Base-by-base conservation (phyloP, 2,113 vertebrate species). In the Pandion haliaetus region DNA sequence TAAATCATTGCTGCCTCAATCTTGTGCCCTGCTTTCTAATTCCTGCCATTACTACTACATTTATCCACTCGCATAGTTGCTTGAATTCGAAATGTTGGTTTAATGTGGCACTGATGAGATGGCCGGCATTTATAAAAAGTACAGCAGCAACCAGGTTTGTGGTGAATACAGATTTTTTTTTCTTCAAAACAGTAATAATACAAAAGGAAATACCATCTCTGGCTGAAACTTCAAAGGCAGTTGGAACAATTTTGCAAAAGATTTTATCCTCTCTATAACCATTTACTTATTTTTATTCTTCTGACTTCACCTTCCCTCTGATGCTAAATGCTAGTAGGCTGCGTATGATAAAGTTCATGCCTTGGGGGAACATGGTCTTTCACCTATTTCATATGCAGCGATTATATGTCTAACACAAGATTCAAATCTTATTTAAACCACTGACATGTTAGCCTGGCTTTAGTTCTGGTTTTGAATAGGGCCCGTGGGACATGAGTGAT, bases 1-100 rank as follows among this genome's bases (percentile, higher is more conserved):
- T 96, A 96, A 97, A 97, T 97, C 96, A 94, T 29, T 17, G 19
- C 93, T 10, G 82, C 87, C 88, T 92, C 90, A 62, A 1, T 76
- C 87, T 71, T 83, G 38, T 45, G 69, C 82, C 85, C 91, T 67
- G 91, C 89, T 71, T 90, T 58, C 96, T 88, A 83, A 96, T 97
- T 96, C 97, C 74, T 92, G 79, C 89, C 93, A 72, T 96, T 91
- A 74, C 94, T 7, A 26, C 87, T 52, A 10, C 90, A 73, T 94
- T 97, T 93, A 97, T 88, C 95, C 85, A 8, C 90, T 12, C 16
- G 1, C 74, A 4, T 7, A 12, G 87, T 8, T 8, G 82, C 49
- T 90, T 67, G 96, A 93, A 92, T 95, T 7, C 1, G 1, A 88
- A 92, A 90, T 76, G 79, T 88, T 90, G 90, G 93, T 88, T 97